These are phyloP conservation scores for Cacoxenus indagator DNA, from an alignment of 2,888 invertebrate genomes.

Conservation along the genomic window DNA sequence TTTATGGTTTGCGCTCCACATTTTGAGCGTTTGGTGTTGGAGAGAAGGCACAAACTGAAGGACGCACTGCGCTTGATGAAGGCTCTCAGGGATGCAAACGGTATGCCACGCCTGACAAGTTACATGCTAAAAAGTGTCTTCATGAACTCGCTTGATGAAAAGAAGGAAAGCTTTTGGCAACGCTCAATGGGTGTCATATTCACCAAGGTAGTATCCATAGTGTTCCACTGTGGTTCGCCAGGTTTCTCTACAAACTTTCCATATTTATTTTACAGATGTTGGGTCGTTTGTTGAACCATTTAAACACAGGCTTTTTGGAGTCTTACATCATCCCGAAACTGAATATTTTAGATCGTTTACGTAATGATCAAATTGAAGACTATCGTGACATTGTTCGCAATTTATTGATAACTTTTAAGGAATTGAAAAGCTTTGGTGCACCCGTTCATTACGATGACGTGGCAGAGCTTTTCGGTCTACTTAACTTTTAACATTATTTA, in stretches of 20 bases:
- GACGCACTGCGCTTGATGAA: constrained; percentile 54
- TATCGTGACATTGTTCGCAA: neutral
- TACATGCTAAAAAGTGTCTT: constrained; percentile 54
- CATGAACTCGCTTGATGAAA: constrained; percentile 23
- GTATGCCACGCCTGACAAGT: constrained; percentile 42
- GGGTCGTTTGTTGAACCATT: neutral
- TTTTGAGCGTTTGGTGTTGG: constrained; percentile 43
- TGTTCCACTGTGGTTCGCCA: neutral
- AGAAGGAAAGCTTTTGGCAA: neutral
- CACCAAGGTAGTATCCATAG: neutral
- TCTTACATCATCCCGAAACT: neutral
- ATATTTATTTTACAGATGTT: constrained; percentile 4
- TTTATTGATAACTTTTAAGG: neutral
- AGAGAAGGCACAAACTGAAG: constrained; percentile 47
- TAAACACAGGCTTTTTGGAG: neutral
- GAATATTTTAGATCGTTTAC: neutral
- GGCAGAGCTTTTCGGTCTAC: neutral
- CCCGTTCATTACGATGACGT: neutral
- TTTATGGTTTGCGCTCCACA: constrained; percentile 51
- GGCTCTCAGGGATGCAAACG: constrained; percentile 42
- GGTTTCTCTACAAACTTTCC: neutral
- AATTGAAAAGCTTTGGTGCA: neutral
- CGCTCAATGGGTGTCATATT: neutral
- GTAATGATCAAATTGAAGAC: neutral
- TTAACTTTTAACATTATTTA: too few relatives aligned